A percentile compares a stretch with the other conserved stretches of the same genome.
Conservation (phyloP, 2,113 vertebrate species). For the Pseudorhombus dupliciocellatus region DNA sequence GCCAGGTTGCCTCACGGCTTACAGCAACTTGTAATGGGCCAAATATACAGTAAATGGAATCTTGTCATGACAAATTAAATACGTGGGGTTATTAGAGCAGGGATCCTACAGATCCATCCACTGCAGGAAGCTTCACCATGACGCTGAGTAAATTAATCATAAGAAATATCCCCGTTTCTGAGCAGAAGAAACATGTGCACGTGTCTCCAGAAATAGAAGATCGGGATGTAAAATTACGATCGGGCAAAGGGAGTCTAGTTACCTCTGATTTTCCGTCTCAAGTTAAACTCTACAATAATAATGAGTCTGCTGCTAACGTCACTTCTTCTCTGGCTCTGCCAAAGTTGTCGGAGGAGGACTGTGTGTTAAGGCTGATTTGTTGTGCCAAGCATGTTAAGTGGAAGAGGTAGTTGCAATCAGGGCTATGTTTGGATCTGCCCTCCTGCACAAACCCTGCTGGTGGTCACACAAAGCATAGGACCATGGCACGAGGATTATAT, state of each 20-base stretch:
- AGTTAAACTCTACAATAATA: background rate
- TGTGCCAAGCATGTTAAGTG: too few relatives aligned
- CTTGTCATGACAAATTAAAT: constrained; percentile 12
- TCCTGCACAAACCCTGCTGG: background rate
- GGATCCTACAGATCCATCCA: background rate
- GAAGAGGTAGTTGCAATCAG: too few relatives aligned
- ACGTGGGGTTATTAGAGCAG: background rate
- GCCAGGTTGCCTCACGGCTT: background rate
- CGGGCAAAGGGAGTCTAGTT: background rate
- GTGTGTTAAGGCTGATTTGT: too few relatives aligned
- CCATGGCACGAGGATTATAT: background rate
- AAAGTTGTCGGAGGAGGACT: too few relatives aligned
- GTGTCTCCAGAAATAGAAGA: background rate
- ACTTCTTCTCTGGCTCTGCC: background rate
- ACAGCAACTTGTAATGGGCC: background rate
- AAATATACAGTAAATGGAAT: constrained; percentile 3
- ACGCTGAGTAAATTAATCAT: constrained; percentile 6
- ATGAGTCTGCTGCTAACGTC: background rate
- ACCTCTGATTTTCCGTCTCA: background rate
- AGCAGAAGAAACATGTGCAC: background rate
- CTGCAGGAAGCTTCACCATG: constrained; percentile 2
- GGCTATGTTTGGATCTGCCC: too few relatives aligned
- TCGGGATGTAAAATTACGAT: background rate
- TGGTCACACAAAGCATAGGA: background rate
- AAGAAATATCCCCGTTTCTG: background rate